A percentile compares a stretch with the other conserved stretches of the same genome.
Conservation (phyloP, 2,797 vertebrate species). For the Myotis findleyi region DNA sequence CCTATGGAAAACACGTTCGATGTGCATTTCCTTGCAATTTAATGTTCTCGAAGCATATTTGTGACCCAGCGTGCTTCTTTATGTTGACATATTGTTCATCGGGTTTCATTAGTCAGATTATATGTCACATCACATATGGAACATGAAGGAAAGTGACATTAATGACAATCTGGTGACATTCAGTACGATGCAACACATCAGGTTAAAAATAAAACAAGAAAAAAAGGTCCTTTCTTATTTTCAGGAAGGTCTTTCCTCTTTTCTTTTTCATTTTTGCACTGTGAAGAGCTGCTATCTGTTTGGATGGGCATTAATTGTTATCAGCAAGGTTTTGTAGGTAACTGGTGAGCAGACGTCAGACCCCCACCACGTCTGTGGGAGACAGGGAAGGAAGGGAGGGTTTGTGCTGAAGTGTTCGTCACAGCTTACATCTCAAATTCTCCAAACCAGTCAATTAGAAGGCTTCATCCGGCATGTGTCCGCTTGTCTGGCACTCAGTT, state of each 20-base stretch:
- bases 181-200: conserved; percentile 76
- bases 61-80: conserved; percentile 76
- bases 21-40: conserved; percentile 64
- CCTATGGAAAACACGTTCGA: conserved; percentile 70
- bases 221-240: conserved; percentile 78
- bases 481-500: conserved; percentile 75
- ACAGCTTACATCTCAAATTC: conserved; percentile 78
- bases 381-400: conserved; percentile 81
- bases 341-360: conserved; percentile 80
- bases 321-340: conserved; percentile 83
- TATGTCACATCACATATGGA: conserved; percentile 79
- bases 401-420: conserved; percentile 77
- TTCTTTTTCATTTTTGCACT: background rate
- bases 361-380: conserved; percentile 81
- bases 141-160: conserved; percentile 84
- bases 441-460: conserved; percentile 84
- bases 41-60: conserved; percentile 71
- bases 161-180: conserved; percentile 82
- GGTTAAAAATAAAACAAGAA: conserved; percentile 86
- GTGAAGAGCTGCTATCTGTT: conserved; percentile 76
- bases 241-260: conserved; percentile 46
- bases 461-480: conserved; percentile 78
- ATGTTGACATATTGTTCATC: conserved; percentile 80
- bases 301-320: conserved; percentile 84
- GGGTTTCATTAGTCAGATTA: conserved; percentile 81